These are phyloP conservation scores for Diprion similis DNA, from an alignment of 1,140 invertebrate species.

Conservation along the genomic window DNA sequence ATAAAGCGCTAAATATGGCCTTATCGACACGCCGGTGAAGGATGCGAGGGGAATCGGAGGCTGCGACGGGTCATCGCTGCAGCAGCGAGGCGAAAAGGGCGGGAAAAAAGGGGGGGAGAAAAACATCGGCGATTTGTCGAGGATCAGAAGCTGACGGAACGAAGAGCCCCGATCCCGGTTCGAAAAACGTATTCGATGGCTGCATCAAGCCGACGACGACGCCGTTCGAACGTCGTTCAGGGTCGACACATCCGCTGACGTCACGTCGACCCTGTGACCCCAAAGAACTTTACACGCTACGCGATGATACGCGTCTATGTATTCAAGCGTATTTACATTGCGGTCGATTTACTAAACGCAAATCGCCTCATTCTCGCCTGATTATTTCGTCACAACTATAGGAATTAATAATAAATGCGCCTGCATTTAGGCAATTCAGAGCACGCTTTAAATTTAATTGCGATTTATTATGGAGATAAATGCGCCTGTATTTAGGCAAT, in stretches of 20 bases:
- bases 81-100: background rate
- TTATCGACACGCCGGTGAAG: too few relatives aligned
- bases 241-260: constrained; percentile 57
- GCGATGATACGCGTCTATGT: background rate
- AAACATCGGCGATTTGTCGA: background rate
- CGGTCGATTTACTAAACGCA: background rate
- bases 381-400: too few relatives aligned
- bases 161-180: too few relatives aligned
- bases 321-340: background rate
- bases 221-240: constrained; percentile 21
- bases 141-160: too few relatives aligned
- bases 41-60: background rate
- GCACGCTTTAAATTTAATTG: too few relatives aligned
- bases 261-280: constrained; percentile 51
- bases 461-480: too few relatives aligned
- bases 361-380: background rate
- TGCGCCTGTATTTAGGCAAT: too few relatives aligned
- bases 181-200: too few relatives aligned
- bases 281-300: constrained; percentile 40
- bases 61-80: background rate
- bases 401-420: too few relatives aligned
- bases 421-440: too few relatives aligned
- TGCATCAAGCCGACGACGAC: background rate
- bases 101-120: background rate
- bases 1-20: too few relatives aligned